Conservation (phyloP, 2,113 vertebrate genomes). For the Mustela nigripes region DNA sequence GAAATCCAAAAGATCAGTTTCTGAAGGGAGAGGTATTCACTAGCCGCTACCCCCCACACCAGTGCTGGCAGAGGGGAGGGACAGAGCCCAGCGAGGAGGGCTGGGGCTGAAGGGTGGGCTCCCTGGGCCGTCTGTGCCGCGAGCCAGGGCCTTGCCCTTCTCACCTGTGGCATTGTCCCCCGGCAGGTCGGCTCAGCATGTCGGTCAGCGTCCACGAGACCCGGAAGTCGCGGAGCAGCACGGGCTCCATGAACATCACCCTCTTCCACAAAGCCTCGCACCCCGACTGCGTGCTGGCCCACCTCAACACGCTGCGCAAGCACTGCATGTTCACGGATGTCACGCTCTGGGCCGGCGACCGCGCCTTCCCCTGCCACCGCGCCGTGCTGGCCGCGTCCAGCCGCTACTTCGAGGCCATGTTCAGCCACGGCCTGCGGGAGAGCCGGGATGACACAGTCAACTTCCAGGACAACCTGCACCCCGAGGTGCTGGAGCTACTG, state of each 20-base stretch:
- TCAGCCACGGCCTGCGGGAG: slow-evolving; percentile 95
- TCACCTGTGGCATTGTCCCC: not conserved
- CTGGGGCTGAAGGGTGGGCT: no score
- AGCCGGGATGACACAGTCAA: slow-evolving; percentile 94
- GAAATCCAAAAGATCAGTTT: not conserved
- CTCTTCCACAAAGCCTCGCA: slow-evolving; percentile 97
- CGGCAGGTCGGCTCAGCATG: slow-evolving; percentile 88
- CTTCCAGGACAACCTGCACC: slow-evolving; percentile 96
- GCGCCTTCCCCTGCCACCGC: slow-evolving; percentile 95
- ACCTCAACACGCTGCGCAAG: slow-evolving; percentile 95
- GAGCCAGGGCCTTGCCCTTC: not conserved
- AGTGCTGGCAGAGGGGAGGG: not conserved
- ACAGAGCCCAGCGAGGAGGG: not conserved
- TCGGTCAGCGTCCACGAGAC: slow-evolving; percentile 97
- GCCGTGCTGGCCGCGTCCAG: slow-evolving; percentile 96
- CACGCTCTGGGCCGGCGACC: slow-evolving; percentile 95
- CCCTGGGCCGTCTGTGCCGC: fast-evolving
- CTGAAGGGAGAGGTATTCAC: not conserved
- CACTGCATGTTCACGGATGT: slow-evolving; percentile 97
- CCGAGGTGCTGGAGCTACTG: slow-evolving; percentile 96
- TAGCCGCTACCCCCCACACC: fast-evolving
- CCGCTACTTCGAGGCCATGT: slow-evolving; percentile 98
- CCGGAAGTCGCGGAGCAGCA: slow-evolving; percentile 96
- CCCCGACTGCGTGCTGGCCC: slow-evolving; percentile 94
- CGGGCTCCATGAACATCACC: slow-evolving; percentile 95